Base-by-base conservation (phyloP, 2,797 vertebrate genomes). In the Rallus crepitans region DNA sequence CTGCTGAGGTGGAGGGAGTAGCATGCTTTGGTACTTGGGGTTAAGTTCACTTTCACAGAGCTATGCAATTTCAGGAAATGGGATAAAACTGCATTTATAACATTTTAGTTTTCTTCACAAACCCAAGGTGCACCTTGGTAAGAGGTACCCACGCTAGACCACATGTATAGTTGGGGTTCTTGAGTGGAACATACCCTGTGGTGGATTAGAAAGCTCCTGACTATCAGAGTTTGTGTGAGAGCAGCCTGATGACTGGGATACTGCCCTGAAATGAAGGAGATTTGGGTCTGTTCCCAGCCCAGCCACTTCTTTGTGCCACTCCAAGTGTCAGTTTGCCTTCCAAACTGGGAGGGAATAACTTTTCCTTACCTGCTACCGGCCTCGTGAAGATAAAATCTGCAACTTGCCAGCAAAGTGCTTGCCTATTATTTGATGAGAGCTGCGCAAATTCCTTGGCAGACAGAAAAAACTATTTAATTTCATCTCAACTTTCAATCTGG, bases 401-500 rank as follows among this genome's bases (percentile, higher is more conserved):
- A 53, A 75, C 69, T 96, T 64, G 35, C 71, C 68, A 82, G 66
- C 18, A 12, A 91, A 77, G 77, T 37, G 52, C 70, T 95, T 1
- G 1, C n/a, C 72, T 84, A 6, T 88, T 76, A 69, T 52, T 82
- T 71, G 63, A 66, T 13, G 45, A 89, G 56, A 91, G 42, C 57
- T 33, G 23, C 0, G 3, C 68, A 66, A 59, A 86, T 84, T 93
- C 73, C 86, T 93, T 1, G 0, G 47, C 18, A 42, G 63, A 56
- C 50, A 76, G 87, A 77, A 94, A 93, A 91, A 82, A 59, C 47
- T 39, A 72, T 37, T 87, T 84, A 15, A 90, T 94, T 96, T 96
- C 86, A 84, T 90, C 90, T 90, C 71, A 31, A 60, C n/a, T 96
- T 95, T 94, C 35, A 0, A 33, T 80, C 78, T 94, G 92, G 78